Base-by-base conservation (phyloP, 2,113 vertebrate species). In the Serinus canaria region DNA sequence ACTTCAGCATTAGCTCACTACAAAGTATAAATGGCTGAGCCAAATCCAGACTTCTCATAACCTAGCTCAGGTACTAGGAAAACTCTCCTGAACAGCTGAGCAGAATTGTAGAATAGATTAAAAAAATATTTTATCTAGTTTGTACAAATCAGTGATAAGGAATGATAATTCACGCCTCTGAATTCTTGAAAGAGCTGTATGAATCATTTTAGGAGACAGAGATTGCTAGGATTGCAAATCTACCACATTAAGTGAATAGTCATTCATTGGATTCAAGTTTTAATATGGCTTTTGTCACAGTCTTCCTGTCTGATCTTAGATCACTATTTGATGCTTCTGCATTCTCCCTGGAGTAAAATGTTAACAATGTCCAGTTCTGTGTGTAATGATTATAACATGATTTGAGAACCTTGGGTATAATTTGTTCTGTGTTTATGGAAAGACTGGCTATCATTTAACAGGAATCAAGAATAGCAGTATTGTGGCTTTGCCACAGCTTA, bases 151-250 rank as follows among this genome's bases (percentile, higher is more conserved):
- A 81, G 25, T 55, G 70, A 77, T 93, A 41, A 86, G 49, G 20
- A 95, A 79, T 55, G n/a, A 93, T 92, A 95, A 76, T 53, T 91
- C 74, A 89, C 64, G 43, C 11, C 60, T 86, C 63, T 72, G 37
- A 64, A 87, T 60, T 20, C 58, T 73, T 73, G 67, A 63, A 88
- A 69, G 37, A 90, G 17, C n/a, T 44, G 31, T 17, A 60, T 1
- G 18, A 86, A 67, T 68, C 0, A 74, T 87, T 87, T 85, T 55
- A 33, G 15, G 52, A 77, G 47, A 44, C 5, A 37, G 82, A 86
- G n/a, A 53, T 24, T 66, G 47, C 66, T 60, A 80, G 52, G 60
- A 55, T 28, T 89, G 21, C 59, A 83, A 28, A 64, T 78, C 55
- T 72, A n/a, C 49, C 35, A 55, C 35, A 22, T 41, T 63, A 85